Evolutionary conservation across 2,113 vertebrate genomes (phyloP).

Genomic region (Sisor rabdophorus): DNA sequence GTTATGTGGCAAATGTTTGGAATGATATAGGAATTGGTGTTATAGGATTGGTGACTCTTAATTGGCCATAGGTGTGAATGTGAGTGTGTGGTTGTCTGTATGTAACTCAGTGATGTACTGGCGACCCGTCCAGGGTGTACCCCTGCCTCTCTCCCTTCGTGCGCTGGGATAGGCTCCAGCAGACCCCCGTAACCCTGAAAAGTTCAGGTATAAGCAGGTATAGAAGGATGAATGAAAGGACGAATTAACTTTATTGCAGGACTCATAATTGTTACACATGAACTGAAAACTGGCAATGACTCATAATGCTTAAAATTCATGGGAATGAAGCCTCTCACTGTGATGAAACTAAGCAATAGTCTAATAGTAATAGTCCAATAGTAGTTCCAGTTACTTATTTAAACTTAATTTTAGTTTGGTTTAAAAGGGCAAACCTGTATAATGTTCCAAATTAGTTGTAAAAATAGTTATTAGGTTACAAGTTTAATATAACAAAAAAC

Average conservation of each 20-base stretch:
- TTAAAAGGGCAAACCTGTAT: neutral
- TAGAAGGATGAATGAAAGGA: too few species aligned
- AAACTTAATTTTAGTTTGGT: neutral
- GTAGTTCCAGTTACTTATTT: neutral
- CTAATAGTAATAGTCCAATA: neutral
- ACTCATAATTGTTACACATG: neutral
- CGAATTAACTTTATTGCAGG: neutral
- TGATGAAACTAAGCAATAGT: neutral
- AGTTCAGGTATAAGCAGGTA: too few species aligned
- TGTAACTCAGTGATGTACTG: too few species aligned
- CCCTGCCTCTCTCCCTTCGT: too few species aligned
- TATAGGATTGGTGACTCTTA: too few species aligned
- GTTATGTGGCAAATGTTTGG: neutral
- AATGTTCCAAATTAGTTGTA: neutral
- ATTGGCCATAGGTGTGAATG: too few species aligned
- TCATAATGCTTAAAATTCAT: slow-evolving; percentile 3
- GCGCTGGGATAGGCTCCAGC: too few species aligned
- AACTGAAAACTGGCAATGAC: neutral
- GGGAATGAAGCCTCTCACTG: slow-evolving; percentile 23
- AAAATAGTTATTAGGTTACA: neutral
- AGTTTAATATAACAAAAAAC: slow-evolving; percentile 9
- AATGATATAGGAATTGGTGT: neutral
- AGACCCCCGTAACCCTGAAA: too few species aligned
- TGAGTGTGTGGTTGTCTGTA: too few species aligned
- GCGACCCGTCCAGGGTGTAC: too few species aligned